A percentile compares a stretch with the other conserved stretches of the same genome.
Evolutionary conservation across 2,113 vertebrate species (phyloP).

Genomic region (Limnothrissa miodon): DNA sequence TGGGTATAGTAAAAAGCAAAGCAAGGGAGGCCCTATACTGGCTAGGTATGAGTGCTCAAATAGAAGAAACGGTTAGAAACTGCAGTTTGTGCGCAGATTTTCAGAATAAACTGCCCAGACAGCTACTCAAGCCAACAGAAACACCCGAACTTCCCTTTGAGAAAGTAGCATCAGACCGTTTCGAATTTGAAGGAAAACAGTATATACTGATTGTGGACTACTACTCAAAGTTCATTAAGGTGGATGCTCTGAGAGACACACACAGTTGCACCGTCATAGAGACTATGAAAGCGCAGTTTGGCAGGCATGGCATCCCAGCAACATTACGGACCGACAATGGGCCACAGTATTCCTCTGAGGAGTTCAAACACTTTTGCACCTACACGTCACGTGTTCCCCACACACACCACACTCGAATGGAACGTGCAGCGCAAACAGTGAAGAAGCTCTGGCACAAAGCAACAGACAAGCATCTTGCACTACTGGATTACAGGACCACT

Average conservation of each 20-base stretch:
- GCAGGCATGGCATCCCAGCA: constrained; percentile 32
- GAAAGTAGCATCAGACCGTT: constrained; percentile 34
- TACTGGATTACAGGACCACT: constrained; percentile 32
- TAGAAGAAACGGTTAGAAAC: too few relatives aligned
- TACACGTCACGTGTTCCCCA: neutral
- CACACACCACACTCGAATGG: constrained; percentile 33
- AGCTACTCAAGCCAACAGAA: constrained; percentile 34
- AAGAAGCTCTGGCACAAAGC: constrained; percentile 30
- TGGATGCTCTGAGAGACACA: constrained; percentile 22
- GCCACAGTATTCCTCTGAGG: constrained; percentile 21
- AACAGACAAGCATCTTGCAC: constrained; percentile 29
- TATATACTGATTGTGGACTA: constrained; percentile 35
- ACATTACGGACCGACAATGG: constrained; percentile 24
- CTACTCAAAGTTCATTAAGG: constrained; percentile 36
- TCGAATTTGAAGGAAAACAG: constrained; percentile 34
- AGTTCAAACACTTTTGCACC: constrained; percentile 30
- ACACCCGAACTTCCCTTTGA: constrained; percentile 24
- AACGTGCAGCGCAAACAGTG: constrained; percentile 27
- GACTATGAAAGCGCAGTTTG: constrained; percentile 35
- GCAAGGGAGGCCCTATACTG: too few relatives aligned
- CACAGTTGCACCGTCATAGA: constrained; percentile 23
- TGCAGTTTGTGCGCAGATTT: constrained; percentile 43
- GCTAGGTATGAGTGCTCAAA: too few relatives aligned
- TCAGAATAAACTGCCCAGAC: constrained; percentile 28
- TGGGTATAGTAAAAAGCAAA: constrained; percentile 37